These are phyloP conservation scores for Andrena dorsata DNA, from an alignment of 2,888 invertebrate genomes.

Conservation along the genomic window DNA sequence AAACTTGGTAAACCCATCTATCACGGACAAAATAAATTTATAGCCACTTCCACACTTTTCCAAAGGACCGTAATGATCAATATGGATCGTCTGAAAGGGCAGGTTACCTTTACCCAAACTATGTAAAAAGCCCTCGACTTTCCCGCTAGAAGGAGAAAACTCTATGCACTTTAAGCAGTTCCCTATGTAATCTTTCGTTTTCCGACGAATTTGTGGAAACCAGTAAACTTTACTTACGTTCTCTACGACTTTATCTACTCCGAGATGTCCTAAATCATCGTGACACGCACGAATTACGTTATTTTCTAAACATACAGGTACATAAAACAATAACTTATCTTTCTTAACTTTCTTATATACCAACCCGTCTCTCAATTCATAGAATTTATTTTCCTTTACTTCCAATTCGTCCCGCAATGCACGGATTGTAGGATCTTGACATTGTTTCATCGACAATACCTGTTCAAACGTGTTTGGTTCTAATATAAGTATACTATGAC, in stretches of 20 bases:
- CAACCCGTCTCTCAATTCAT: not conserved
- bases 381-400: too few relatives aligned
- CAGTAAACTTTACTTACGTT: not conserved
- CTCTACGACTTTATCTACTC: not conserved
- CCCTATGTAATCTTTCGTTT: not conserved
- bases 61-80: slow-evolving; percentile 27
- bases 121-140: slow-evolving; percentile 20
- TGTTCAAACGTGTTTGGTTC: slow-evolving; percentile 20
- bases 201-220: not conserved
- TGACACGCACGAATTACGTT: not conserved
- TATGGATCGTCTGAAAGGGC: slow-evolving; percentile 18
- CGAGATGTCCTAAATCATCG: slow-evolving; percentile 1
- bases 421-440: not conserved
- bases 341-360: not conserved
- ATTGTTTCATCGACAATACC: not conserved
- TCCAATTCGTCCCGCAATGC: slow-evolving; percentile 3
- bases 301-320: not conserved
- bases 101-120: slow-evolving; percentile 16
- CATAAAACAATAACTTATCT: not conserved
- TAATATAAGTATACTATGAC: not conserved
- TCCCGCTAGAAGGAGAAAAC: slow-evolving; percentile 21
- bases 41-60: slow-evolving; percentile 22
- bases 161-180: slow-evolving; percentile 35
- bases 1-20: slow-evolving; percentile 24
- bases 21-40: slow-evolving; percentile 3